Conservation (phyloP, 2,888 invertebrate species). For the Xanthia togata region DNA sequence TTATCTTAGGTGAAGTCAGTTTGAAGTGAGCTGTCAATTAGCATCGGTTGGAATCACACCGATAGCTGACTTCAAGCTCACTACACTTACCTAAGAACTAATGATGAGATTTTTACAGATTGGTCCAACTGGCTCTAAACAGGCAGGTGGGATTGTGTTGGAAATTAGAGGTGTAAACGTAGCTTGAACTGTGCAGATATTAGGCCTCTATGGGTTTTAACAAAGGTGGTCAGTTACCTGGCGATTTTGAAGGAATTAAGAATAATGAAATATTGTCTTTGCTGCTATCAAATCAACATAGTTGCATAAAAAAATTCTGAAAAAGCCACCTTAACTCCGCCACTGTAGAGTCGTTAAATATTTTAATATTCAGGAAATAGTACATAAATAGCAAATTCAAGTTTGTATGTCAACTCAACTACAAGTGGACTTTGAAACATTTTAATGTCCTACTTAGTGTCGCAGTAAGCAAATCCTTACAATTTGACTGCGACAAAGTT, state of each 20-base stretch:
- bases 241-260: neutral
- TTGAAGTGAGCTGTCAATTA: neutral
- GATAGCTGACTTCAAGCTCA: no score
- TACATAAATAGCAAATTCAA: slow-evolving; percentile 1
- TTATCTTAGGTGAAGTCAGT: neutral
- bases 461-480: neutral
- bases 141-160: neutral
- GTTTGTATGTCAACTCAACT: neutral
- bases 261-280: no score
- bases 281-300: slow-evolving; percentile 3
- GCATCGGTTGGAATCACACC: no score
- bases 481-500: neutral
- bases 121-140: neutral
- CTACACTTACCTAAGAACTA: neutral
- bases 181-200: neutral
- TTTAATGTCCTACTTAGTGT: neutral
- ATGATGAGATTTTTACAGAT: neutral
- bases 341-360: slow-evolving; percentile 16
- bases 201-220: neutral
- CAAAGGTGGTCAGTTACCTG: neutral
- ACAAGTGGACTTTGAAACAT: neutral
- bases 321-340: neutral
- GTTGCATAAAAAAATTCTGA: neutral
- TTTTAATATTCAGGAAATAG: slow-evolving; percentile 6
- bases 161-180: neutral